phyloP scores from a whole-genome alignment of 2,888 invertebrate genomes.

The Yponomeuta malinellus region DNA sequence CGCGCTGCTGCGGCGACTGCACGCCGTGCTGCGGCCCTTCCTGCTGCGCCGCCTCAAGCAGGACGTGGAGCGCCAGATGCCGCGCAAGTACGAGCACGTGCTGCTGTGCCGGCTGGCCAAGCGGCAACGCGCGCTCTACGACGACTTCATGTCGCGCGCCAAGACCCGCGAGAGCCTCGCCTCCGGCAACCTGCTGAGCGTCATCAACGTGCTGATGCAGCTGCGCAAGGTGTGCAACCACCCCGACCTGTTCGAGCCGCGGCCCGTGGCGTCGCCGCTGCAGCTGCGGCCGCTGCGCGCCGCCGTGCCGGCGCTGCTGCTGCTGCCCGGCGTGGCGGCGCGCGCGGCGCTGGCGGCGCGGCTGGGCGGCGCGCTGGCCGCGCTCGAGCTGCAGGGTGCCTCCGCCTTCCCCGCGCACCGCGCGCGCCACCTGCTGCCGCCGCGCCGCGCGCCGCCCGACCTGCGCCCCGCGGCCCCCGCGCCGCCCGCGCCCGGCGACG shows the following conservation, averaged over 20 bases:
- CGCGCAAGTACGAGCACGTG: constrained; percentile 95
- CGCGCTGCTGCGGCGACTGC: constrained; percentile 43
- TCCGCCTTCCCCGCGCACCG: constrained; percentile 91
- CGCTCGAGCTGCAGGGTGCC: constrained; percentile 79
- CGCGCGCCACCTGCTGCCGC: constrained; percentile 83
- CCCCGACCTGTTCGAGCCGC: constrained; percentile 97
- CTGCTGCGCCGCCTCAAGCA: constrained; percentile 92
- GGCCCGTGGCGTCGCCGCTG: constrained; percentile 96
- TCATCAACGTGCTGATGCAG: constrained; percentile 98
- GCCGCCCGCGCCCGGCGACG: constrained; percentile 37
- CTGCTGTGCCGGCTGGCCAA: constrained; percentile 95
- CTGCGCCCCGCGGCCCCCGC: constrained; percentile 73
- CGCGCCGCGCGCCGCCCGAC: constrained; percentile 81
- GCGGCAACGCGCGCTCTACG: constrained; percentile 96
- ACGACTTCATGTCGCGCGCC: constrained; percentile 98
- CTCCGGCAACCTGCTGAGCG: constrained; percentile 94
- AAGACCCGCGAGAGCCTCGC: constrained; percentile 95
- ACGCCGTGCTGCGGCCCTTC: constrained; percentile 93
- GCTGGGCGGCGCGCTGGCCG: constrained; percentile 80
- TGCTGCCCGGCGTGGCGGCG: constrained; percentile 82
- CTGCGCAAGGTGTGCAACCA: constrained; percentile 98
- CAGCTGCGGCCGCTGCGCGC: constrained; percentile 86
- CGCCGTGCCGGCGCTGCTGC: constrained; percentile 82
- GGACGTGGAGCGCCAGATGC: constrained; percentile 98
- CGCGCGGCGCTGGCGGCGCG: constrained; percentile 84